phyloP scores from a whole-genome alignment of 2,113 vertebrate species.

The Falcunculus frontatus region DNA sequence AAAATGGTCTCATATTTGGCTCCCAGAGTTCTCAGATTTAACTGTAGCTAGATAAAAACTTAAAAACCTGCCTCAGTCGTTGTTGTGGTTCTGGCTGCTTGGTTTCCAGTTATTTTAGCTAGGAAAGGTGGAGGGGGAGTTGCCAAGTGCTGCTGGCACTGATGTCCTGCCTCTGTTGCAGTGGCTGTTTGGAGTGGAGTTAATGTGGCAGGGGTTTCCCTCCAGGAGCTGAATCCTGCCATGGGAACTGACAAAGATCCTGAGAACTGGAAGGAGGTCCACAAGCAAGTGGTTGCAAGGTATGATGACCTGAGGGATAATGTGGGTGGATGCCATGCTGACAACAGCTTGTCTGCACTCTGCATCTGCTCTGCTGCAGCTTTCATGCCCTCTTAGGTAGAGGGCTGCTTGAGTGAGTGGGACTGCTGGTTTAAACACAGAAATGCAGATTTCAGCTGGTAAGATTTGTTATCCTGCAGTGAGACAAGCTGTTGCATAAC shows the following conservation, averaged over 20 bases:
- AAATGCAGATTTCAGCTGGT: not conserved
- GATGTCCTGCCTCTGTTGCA: conserved; percentile 12
- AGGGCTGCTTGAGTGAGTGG: not conserved
- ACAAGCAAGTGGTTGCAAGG: conserved; percentile 95
- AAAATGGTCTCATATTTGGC: not conserved
- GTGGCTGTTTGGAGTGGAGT: conserved; percentile 95
- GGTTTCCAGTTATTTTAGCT: not conserved
- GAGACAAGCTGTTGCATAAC: not conserved
- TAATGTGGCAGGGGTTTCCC: conserved; percentile 90
- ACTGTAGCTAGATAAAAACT: not conserved
- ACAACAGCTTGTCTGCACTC: not conserved
- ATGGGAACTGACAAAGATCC: conserved; percentile 85
- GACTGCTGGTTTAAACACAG: not conserved
- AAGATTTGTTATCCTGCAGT: not conserved
- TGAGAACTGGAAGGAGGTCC: conserved; percentile 91
- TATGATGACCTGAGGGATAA: not conserved
- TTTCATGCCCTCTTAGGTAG: not conserved
- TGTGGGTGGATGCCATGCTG: not conserved
- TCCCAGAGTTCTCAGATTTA: not conserved
- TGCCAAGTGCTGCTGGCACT: not conserved
- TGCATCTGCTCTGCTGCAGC: not conserved
- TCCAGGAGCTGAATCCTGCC: conserved; percentile 90
- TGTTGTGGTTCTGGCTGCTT: not conserved
- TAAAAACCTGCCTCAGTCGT: not conserved
- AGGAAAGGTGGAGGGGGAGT: not conserved